Base-by-base conservation (phyloP, 2,797 vertebrate species). In the Sandelia bainsii region DNA sequence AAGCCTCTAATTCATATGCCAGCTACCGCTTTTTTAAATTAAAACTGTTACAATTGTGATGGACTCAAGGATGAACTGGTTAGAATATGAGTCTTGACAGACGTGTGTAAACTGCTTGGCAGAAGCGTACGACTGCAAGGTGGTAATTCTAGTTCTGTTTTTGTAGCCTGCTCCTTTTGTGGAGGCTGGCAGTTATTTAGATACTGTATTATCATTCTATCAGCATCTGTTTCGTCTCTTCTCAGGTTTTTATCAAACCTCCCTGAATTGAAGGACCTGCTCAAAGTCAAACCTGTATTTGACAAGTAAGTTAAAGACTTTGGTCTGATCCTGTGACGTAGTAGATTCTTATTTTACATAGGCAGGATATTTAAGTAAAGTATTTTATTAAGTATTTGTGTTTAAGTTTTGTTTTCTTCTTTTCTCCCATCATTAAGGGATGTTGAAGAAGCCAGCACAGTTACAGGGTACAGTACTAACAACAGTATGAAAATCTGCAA, bases 271-370 rank as follows among this genome's bases (percentile, higher is more conserved):
- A 97, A 96, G 85, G 94, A 91, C 58, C 94, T 93, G 70, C 87
- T 98, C 60, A 96, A 95, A 92, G 96, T 99, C 65, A 95, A 96
- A 90, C 96, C 95, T 34, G 85, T 94, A 9, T 96, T 99, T 92
- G 96, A 98, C 84, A 98, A 97, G 97, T 99, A 95, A 59, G 97
- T 93, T 8, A 44, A 54, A 62, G 19, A 62, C 23, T 25, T 7
- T 32, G 12, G 1, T 39, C 4, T 48, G 22, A 51, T 11, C 3
- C 19, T 9, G 1, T 7, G 0, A 14, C 27, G 12, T 2, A 37
- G 11, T 1, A 22, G 1, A 29, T 29, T 16, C 12, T 49, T 20
- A 27, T 23, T 11, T 37, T 1, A 37, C 11, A 37, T 10, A 10
- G 11, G 34, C 34, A 34, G 6, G 8, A 34, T 8, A 34, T 25